A percentile compares a stretch with the other conserved stretches of the same genome.
Conservation (phyloP, 2,113 vertebrate genomes). For the Cephalopterus ornatus region DNA sequence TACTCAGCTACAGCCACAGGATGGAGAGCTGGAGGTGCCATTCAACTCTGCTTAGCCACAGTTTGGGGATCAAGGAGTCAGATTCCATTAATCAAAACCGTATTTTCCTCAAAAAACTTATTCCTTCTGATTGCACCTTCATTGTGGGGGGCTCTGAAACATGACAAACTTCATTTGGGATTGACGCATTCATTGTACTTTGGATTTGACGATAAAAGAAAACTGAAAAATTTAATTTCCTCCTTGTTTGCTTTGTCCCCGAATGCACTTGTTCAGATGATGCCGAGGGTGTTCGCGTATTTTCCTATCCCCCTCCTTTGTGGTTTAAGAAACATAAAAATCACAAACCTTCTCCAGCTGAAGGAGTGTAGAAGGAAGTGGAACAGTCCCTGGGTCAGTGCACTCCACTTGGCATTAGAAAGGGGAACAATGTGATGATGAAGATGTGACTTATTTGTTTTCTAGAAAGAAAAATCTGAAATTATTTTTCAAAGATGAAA, state of each 20-base stretch:
- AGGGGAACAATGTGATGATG: not conserved
- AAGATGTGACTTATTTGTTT: not conserved
- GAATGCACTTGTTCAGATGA: not conserved
- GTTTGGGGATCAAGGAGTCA: not conserved
- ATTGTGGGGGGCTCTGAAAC: not conserved
- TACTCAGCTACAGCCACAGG: not conserved
- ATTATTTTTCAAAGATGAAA: not conserved
- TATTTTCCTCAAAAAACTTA: not conserved
- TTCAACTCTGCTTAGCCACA: not conserved
- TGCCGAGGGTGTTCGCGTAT: not conserved
- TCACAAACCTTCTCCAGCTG: not conserved
- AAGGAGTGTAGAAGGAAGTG: not conserved
- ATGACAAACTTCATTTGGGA: not conserved
- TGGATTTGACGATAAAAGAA: not conserved
- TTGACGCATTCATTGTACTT: not conserved
- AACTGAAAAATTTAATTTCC: conserved; percentile 14
- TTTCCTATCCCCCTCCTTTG: not conserved
- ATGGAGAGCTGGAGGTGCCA: not conserved
- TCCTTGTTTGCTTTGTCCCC: not conserved
- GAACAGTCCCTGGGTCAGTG: not conserved
- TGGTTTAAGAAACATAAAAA: not conserved
- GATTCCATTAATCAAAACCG: not conserved
- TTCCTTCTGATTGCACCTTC: not conserved
- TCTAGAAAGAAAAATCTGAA: not conserved
- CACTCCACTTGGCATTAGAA: not conserved